Conservation (phyloP, 2,797 vertebrate genomes). For the Arremon aurantiirostris region DNA sequence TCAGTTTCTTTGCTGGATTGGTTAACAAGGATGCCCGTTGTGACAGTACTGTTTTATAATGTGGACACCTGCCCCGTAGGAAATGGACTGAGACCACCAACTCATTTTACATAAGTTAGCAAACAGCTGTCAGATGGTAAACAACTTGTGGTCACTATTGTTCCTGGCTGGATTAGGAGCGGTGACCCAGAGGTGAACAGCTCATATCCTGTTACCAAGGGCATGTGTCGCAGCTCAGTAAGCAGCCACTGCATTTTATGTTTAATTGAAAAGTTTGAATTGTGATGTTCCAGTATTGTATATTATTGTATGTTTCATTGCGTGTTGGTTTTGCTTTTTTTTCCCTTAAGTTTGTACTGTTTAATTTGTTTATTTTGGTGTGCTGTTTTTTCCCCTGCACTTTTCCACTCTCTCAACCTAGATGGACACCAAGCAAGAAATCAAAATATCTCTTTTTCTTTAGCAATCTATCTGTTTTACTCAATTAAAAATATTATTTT, state of each 20-base stretch:
- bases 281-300: background rate
- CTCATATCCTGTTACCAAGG: constrained; percentile 60
- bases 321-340: background rate
- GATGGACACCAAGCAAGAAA: background rate
- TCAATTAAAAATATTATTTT: background rate
- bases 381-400: background rate
- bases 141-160: constrained; percentile 55
- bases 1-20: constrained; percentile 4
- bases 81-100: constrained; percentile 40
- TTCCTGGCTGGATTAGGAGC: constrained; percentile 53
- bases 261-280: background rate
- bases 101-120: constrained; percentile 35
- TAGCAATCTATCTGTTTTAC: background rate
- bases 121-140: constrained; percentile 64
- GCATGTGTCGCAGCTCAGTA: constrained; percentile 9
- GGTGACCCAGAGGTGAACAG: constrained; percentile 53
- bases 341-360: background rate
- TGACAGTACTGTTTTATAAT: constrained; percentile 5
- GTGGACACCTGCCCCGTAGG: constrained; percentile 33
- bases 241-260: background rate
- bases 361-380: background rate
- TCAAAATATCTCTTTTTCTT: background rate
- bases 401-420: background rate
- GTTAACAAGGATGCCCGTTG: constrained; percentile 8
- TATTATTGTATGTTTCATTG: background rate